Percentiles rank a stretch among this genome's conserved stretches.
Conservation (phyloP, 2,888 invertebrate species). For the Thera obeliscata region DNA sequence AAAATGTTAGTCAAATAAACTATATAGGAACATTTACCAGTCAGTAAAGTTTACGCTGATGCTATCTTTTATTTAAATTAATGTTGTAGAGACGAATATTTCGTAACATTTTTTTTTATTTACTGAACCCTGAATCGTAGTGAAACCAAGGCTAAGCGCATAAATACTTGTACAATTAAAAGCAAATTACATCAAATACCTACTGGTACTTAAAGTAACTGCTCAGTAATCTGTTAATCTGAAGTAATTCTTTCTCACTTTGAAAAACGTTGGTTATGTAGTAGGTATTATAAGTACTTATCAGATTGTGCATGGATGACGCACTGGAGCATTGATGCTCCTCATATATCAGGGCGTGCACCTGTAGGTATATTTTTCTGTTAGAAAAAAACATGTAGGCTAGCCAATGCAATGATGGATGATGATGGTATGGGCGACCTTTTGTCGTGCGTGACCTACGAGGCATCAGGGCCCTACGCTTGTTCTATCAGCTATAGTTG, state of each 20-base stretch:
- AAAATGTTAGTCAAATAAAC: neutral
- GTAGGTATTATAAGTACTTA: neutral
- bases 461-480: too few relatives aligned
- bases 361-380: too few relatives aligned
- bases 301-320: neutral
- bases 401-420: too few relatives aligned
- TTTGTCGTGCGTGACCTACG: too few relatives aligned
- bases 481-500: too few relatives aligned
- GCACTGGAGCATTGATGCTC: neutral
- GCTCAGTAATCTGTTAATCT: slow-evolving; percentile 40
- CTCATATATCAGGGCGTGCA: too few relatives aligned
- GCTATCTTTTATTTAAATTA: neutral
- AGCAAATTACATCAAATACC: slow-evolving; percentile 55
- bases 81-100: too few relatives aligned
- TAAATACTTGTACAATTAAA: slow-evolving; percentile 55
- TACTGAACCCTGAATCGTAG: slow-evolving; percentile 53
- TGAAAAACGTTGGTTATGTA: neutral
- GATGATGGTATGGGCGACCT: too few relatives aligned
- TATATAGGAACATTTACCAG: too few relatives aligned
- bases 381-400: too few relatives aligned
- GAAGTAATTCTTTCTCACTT: slow-evolving; percentile 16
- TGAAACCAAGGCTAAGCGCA: slow-evolving; percentile 56
- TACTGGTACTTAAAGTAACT: slow-evolving; percentile 37
- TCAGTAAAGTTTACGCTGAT: neutral
- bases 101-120: neutral